Conservation (phyloP, 1,140 invertebrate species). For the Drosophila tani region DNA sequence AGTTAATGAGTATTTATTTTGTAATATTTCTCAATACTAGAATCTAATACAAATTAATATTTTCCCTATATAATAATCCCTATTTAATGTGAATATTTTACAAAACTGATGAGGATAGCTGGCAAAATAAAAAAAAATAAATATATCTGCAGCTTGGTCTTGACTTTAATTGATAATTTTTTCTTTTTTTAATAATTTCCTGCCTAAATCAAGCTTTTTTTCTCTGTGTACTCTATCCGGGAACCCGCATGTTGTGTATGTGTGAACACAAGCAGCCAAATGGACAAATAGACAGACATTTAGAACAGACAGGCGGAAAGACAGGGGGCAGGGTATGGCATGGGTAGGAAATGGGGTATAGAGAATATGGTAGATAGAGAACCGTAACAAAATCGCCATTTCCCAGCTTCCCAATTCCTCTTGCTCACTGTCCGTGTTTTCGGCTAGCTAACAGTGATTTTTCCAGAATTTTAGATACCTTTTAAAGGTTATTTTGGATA, state of each 20-base stretch:
- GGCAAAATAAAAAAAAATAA: no score
- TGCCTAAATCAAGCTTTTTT: not conserved
- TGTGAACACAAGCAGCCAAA: conserved; percentile 30
- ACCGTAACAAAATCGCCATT: conserved; percentile 7
- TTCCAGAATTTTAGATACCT: conserved; percentile 2
- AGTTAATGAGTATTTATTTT: not conserved
- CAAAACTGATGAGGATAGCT: no score
- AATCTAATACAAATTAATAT: no score
- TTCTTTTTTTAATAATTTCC: no score
- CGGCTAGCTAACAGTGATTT: conserved; percentile 8
- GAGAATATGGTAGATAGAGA: conserved; percentile 10
- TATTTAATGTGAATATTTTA: no score
- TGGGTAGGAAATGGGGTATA: not conserved
- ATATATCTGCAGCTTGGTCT: no score
- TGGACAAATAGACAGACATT: conserved; percentile 25
- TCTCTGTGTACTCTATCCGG: conserved; percentile 21
- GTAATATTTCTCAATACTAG: not conserved
- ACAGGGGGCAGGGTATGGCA: not conserved
- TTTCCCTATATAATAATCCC: no score
- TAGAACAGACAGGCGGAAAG: conserved; percentile 8
- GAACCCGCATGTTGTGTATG: conserved; percentile 39
- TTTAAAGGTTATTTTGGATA: not conserved
- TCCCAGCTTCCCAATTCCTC: not conserved
- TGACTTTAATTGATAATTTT: no score
- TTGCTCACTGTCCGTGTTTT: not conserved